Conservation (phyloP, 2,113 vertebrate species). For the Pseudonaja textilis region DNA sequence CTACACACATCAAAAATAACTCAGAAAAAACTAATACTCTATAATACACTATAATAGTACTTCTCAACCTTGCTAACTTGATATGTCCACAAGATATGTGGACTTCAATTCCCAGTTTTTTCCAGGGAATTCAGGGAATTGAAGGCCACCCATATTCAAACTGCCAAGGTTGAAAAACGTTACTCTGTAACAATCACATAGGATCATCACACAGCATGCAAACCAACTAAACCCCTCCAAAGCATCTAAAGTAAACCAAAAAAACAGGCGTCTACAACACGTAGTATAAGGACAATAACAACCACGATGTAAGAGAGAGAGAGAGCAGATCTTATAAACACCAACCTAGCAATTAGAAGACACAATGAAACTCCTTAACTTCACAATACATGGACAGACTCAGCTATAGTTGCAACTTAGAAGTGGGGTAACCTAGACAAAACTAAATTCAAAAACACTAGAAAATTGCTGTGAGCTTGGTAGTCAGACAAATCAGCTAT, state of each 20-base stretch:
- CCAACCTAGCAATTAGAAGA: neutral
- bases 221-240: neutral
- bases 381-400: neutral
- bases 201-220: neutral
- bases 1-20: neutral
- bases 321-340: neutral
- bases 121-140: too few relatives aligned
- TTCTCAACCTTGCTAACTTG: neutral
- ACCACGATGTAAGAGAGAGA: neutral
- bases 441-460: neutral
- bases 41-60: neutral
- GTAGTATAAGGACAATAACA: neutral
- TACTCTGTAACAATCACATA: neutral
- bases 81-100: too few relatives aligned
- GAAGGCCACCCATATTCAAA: too few relatives aligned
- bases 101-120: neutral
- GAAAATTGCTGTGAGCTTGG: neutral
- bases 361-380: neutral
- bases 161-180: too few relatives aligned
- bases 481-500: neutral
- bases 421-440: neutral
- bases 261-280: neutral
- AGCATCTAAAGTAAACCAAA: neutral
- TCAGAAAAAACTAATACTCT: neutral
- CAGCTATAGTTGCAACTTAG: neutral